Percentiles rank a stretch among this genome's conserved stretches.
phyloP scores from a whole-genome alignment of 1,140 invertebrate species.

The Sycobia sp. region DNA sequence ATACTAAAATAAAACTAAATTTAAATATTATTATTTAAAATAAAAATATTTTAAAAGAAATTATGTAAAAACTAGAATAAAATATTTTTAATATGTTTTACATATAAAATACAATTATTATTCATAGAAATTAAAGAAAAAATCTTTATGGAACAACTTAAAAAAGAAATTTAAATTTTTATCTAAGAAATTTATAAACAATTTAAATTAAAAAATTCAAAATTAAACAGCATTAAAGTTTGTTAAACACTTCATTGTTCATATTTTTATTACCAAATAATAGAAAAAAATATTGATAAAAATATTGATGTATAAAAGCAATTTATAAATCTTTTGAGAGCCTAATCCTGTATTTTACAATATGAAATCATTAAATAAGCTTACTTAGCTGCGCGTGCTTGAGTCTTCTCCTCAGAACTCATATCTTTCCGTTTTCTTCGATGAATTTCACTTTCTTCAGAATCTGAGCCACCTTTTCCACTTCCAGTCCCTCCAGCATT shows the following conservation, averaged over 20 bases:
- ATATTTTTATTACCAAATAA: no score
- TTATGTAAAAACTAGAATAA: neutral
- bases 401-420: conserved; percentile 88
- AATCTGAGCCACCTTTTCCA: conserved; percentile 65
- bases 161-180: neutral
- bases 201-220: no score
- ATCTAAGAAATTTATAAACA: neutral
- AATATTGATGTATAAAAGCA: no score
- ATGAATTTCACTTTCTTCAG: conserved; percentile 75
- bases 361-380: no score
- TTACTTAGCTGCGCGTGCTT: conserved; percentile 77
- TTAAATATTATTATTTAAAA: neutral
- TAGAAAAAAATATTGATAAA: no score
- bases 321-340: no score
- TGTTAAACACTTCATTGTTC: no score
- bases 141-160: neutral
- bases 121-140: no score
- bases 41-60: neutral
- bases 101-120: no score
- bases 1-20: neutral
- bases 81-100: neutral
- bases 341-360: conserved; percentile 40
- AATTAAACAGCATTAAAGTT: no score
- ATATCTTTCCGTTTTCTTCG: conserved; percentile 84
- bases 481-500: conserved; percentile 61